These are phyloP conservation scores for Papilio aristodemus DNA, from an alignment of 1,140 invertebrate species.

Conservation along the genomic window DNA sequence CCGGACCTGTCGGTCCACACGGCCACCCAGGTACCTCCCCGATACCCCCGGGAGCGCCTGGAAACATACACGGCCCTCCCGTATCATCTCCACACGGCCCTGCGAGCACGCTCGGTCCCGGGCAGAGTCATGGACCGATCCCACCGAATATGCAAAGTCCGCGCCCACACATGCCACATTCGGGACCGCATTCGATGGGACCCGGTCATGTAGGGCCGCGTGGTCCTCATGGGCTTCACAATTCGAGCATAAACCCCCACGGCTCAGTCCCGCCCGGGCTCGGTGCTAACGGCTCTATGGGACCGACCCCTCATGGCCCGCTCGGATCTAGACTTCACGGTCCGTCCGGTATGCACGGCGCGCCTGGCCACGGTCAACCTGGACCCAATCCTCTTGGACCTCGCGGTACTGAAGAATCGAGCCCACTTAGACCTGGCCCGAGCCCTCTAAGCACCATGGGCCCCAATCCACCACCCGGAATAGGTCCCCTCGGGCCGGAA, in stretches of 20 bases:
- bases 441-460: background rate
- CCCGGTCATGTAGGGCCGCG: conserved; percentile 19
- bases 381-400: conserved; percentile 5
- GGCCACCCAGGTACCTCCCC: conserved; percentile 21
- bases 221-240: conserved; percentile 16
- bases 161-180: conserved; percentile 17
- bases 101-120: conserved; percentile 30
- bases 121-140: conserved; percentile 14
- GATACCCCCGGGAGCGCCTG: conserved; percentile 29
- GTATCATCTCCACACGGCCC: conserved; percentile 36
- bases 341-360: background rate
- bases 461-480: background rate
- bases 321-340: conserved; percentile 23
- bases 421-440: conserved; percentile 2
- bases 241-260: conserved; percentile 10
- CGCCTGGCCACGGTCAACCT: background rate
- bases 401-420: conserved; percentile 4
- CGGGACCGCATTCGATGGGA: background rate
- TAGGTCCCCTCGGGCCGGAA: background rate
- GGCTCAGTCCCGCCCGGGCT: background rate
- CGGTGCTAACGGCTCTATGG: conserved; percentile 3
- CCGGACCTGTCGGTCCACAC: conserved; percentile 16
- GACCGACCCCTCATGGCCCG: background rate
- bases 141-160: conserved; percentile 29
- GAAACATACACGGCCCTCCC: conserved; percentile 36